Evolutionary conservation across 1,140 invertebrate genomes (phyloP).

Genomic region (Rhopalosiphum maidis): DNA sequence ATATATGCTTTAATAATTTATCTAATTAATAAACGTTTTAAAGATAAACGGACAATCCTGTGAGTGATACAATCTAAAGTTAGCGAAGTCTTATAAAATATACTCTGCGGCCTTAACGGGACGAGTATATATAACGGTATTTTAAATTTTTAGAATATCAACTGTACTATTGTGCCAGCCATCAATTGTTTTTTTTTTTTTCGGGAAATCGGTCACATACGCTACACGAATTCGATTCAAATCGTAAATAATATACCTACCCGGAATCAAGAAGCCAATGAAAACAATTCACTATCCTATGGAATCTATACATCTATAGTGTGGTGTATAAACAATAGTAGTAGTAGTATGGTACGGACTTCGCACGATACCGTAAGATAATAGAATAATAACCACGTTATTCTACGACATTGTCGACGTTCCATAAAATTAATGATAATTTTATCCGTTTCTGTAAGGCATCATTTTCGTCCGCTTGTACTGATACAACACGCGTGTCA

Average conservation of each 20-base stretch:
- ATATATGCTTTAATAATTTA: no score
- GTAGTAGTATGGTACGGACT: no score
- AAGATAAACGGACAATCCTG: no score
- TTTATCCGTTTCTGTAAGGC: neutral
- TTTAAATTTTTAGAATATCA: no score
- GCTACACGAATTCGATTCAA: neutral
- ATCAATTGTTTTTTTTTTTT: neutral
- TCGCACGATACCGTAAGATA: no score
- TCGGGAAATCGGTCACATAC: neutral
- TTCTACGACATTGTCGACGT: neutral
- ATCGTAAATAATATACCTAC: neutral
- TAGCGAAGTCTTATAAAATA: no score
- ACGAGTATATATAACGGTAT: no score
- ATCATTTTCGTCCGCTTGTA: neutral
- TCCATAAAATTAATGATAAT: neutral
- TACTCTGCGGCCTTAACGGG: no score
- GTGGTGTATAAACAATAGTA: neutral
- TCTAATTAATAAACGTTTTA: no score
- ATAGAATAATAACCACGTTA: no score
- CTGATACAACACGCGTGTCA: neutral
- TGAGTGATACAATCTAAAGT: no score
- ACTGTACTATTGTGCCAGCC: neutral
- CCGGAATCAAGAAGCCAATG: neutral
- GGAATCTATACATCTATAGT: no score
- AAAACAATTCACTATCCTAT: neutral